These are phyloP conservation scores for Candidula unifasciata DNA, from an alignment of 2,888 invertebrate species.

Conservation along the genomic window DNA sequence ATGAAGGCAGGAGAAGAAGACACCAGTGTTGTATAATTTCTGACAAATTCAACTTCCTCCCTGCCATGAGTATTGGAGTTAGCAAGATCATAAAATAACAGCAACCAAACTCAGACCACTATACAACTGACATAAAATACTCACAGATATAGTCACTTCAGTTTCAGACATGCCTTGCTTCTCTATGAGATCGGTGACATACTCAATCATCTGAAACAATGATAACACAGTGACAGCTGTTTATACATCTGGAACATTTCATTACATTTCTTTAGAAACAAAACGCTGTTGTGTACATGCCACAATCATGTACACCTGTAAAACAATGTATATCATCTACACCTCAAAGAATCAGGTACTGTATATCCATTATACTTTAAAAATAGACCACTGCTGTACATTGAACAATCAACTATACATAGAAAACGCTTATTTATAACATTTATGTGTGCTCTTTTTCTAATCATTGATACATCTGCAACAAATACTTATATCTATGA, in stretches of 20 bases:
- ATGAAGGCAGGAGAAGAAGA: background rate
- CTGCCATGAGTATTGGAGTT: background rate
- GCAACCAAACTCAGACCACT: background rate
- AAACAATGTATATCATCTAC: no score
- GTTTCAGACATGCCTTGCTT: constrained; percentile 90
- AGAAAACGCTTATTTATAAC: no score
- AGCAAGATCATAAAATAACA: background rate
- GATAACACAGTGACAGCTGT: background rate
- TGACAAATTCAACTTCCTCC: background rate
- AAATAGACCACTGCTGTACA: no score
- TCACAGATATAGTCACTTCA: constrained; percentile 91
- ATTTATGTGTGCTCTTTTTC: no score
- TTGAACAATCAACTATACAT: no score
- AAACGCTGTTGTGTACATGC: no score
- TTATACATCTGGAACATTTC: background rate
- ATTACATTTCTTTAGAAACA: no score
- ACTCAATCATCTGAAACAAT: constrained; percentile 81
- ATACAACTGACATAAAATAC: constrained; percentile 70
- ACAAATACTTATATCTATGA: no score
- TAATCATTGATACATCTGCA: no score
- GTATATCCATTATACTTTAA: no score
- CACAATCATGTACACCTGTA: no score
- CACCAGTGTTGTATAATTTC: background rate
- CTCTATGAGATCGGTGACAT: constrained; percentile 90
- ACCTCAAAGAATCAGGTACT: no score